Percentiles rank a stretch among this genome's conserved stretches.
Conservation (phyloP, 92 coral and sea anemone genomes). For the Hydrozoanthus gracilis region DNA sequence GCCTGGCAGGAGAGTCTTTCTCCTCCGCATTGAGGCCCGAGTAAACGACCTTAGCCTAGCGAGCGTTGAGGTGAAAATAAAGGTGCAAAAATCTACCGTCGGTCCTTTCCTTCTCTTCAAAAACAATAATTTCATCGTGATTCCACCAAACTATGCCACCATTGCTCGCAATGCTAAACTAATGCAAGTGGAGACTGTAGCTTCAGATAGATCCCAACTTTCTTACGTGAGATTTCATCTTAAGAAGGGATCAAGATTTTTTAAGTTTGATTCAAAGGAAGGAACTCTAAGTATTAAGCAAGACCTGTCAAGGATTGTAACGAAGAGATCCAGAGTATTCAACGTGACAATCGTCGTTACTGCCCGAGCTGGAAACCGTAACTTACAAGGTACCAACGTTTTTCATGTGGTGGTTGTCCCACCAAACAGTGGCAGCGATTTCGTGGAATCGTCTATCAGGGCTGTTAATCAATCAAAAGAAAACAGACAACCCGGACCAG, state of each 20-base stretch:
- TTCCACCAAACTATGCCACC: conserved; percentile 27
- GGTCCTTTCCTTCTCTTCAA: conserved; percentile 15
- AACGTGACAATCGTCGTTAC: conserved; percentile 52
- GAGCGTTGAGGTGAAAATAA: conserved; percentile 59
- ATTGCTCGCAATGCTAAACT: not conserved
- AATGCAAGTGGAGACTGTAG: not conserved
- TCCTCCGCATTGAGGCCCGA: conserved; percentile 78
- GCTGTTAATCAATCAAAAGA: conserved; percentile 64
- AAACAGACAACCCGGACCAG: conserved; percentile 31
- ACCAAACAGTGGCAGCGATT: conserved; percentile 79
- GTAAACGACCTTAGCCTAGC: conserved; percentile 63
- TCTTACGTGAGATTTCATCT: conserved; percentile 23
- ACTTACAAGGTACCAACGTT: conserved; percentile 61
- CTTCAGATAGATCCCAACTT: conserved; percentile 28
- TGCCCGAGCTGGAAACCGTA: conserved; percentile 51
- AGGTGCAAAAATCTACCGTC: conserved; percentile 35
- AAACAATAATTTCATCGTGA: conserved; percentile 18
- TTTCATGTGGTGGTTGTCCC: conserved; percentile 87
- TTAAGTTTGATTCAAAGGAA: conserved; percentile 18
- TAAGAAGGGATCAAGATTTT: conserved; percentile 19
- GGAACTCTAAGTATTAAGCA: conserved; percentile 37
- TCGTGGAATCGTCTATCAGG: conserved; percentile 78
- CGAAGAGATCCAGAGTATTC: conserved; percentile 26
- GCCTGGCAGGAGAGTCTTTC: conserved; percentile 44
- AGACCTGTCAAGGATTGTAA: conserved; percentile 26